phyloP scores from a whole-genome alignment of 2,797 vertebrate genomes.

The Manis javanica region DNA sequence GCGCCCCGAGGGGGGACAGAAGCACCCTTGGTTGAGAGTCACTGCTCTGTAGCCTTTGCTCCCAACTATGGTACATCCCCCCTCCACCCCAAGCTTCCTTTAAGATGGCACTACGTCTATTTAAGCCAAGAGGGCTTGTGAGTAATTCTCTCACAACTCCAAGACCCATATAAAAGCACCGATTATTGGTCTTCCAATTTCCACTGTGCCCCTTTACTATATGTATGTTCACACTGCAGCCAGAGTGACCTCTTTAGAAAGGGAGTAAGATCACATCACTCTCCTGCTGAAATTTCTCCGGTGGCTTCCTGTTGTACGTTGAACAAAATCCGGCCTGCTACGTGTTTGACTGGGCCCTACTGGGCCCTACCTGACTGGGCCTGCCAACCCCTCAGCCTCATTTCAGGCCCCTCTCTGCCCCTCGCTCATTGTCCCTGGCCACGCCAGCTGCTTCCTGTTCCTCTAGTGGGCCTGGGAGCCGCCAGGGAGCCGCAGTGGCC shows the following conservation, averaged over 20 bases:
- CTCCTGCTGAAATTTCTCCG: not conserved
- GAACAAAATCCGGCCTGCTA: not conserved
- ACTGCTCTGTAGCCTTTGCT: not conserved
- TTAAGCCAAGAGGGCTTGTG: not conserved
- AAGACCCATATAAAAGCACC: not conserved
- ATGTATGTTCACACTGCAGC: not conserved
- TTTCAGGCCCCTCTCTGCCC: not conserved
- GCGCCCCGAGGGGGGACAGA: not conserved
- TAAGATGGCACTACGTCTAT: not conserved
- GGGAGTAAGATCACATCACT: not conserved
- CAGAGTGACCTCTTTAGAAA: not conserved
- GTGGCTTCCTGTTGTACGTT: not conserved
- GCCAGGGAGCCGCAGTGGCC: too few species aligned
- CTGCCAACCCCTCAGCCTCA: not conserved
- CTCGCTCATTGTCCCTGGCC: accelerated
- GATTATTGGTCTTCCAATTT: not conserved
- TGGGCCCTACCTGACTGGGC: not conserved
- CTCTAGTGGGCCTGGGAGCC: not conserved
- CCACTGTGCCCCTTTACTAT: accelerated
- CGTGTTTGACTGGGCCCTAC: too few species aligned
- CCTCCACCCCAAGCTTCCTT: not conserved
- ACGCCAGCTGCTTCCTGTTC: accelerated
- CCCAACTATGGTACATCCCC: not conserved
- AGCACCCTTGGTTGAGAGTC: not conserved
- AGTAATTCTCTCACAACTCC: not conserved